Base-by-base conservation (phyloP, 1,140 invertebrate genomes). In the Cyphomyrmex costatus region DNA sequence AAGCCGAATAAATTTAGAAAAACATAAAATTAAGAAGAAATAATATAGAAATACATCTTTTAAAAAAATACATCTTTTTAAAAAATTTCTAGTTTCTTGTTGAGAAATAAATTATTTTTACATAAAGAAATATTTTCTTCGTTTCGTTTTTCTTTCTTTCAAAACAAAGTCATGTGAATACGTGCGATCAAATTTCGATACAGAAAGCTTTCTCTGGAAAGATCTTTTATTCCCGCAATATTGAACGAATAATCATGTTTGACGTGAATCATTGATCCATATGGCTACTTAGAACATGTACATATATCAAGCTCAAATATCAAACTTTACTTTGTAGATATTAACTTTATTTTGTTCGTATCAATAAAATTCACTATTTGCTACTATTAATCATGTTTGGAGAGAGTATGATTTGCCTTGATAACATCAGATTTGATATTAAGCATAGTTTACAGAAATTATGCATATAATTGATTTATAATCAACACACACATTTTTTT, bases 31-130 rank as follows among this genome's bases (percentile, higher is more conserved):
- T 24, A 24, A 70, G 10, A 73, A 73, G 49, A 74, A n/a, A 53
- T 0, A 42, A n/a, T 74, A n/a, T 42, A 42, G 1, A 42, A 3
- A 19, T 49, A 36, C 36, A 36, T n/a, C n/a, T n/a, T n/a, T 36
- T 36, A 36, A 36, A 36, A 36, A 36, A 36, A 36, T 49, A 51
- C 1, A 74, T 33, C 53, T 73, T 51, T 14, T 6, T 14, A 6
- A 73, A 16, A 33, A 30, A 73, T n/a, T 12, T n/a, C 1, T 5
- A n/a, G 30, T 33, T 21, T 16, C 3, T 74, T 58, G 19, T 58
- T 46, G 21, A 80, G 70, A 70, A 79, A 66, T 63, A 61, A 51
- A 4, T 79, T 14, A 79, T 14, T 70, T 49, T 30, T 78, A 14
- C 19, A 21, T 30, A 3, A 33, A 56, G 61, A 27, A 56, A 70